Percentiles rank a stretch among this genome's conserved stretches.
Evolutionary conservation across 2,888 invertebrate genomes (phyloP).

Genomic region (Callinectes sapidus): DNA sequence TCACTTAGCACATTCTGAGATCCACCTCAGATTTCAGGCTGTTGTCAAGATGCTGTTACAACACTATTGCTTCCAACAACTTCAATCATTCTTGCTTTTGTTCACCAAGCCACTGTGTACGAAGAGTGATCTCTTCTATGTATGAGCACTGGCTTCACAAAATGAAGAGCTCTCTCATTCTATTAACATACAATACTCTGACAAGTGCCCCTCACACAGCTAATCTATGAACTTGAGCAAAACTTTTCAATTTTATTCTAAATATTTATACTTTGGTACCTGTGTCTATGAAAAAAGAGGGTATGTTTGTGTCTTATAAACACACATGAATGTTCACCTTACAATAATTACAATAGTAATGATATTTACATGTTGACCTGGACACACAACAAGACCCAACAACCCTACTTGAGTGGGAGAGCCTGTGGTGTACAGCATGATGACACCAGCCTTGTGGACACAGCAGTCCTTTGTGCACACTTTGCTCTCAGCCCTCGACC

Average conservation of each 20-base stretch:
- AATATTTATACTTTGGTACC: conserved; percentile 31
- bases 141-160: conserved; percentile 28
- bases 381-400: conserved; percentile 9
- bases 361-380: conserved; percentile 33
- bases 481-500: conserved; percentile 52
- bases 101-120: background rate
- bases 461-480: conserved; percentile 57
- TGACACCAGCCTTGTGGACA: conserved; percentile 58
- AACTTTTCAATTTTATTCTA: conserved; percentile 29
- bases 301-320: conserved; percentile 34
- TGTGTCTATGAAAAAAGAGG: conserved; percentile 23
- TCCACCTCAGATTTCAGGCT: conserved; percentile 55
- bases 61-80: conserved; percentile 49
- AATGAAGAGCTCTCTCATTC: conserved; percentile 14
- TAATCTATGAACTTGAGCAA: conserved; percentile 54
- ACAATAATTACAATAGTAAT: conserved; percentile 32
- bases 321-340: conserved; percentile 32
- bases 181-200: conserved; percentile 33
- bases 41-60: conserved; percentile 59
- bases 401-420: background rate
- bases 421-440: conserved; percentile 39
- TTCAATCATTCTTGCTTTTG: background rate
- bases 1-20: conserved; percentile 54
- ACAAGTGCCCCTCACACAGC: conserved; percentile 43
- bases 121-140: conserved; percentile 19